These are phyloP conservation scores for Oryzias celebensis DNA, from an alignment of 2,113 vertebrate genomes.

Conservation along the genomic window DNA sequence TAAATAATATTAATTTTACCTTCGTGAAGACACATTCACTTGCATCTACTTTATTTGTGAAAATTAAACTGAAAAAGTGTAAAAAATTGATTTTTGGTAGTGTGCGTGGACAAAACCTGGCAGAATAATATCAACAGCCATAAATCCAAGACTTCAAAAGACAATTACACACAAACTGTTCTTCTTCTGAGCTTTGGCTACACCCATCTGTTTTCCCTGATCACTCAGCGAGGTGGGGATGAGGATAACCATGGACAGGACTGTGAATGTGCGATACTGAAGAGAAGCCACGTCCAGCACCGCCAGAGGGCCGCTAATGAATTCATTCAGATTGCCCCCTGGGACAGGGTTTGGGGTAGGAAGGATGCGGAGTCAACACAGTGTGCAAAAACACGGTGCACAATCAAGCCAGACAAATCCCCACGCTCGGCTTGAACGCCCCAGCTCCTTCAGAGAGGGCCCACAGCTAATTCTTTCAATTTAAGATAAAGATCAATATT, in stretches of 20 bases:
- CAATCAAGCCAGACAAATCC: slow-evolving; percentile 61
- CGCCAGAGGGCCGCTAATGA: slow-evolving; percentile 51
- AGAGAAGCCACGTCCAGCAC: slow-evolving; percentile 54
- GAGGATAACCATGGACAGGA: slow-evolving; percentile 19
- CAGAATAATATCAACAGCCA: no score
- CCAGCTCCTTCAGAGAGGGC: slow-evolving; percentile 50
- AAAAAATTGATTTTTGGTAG: no score
- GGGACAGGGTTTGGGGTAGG: slow-evolving; percentile 52
- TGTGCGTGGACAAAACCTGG: no score
- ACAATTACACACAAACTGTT: neutral
- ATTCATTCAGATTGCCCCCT: slow-evolving; percentile 56
- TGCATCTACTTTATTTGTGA: no score
- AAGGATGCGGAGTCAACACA: slow-evolving; percentile 35
- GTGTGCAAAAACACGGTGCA: neutral
- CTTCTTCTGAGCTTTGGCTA: neutral
- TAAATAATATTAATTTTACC: no score
- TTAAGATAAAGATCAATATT: slow-evolving; percentile 62
- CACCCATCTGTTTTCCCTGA: neutral
- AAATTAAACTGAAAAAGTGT: no score
- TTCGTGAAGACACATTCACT: no score
- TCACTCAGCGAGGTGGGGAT: slow-evolving; percentile 20
- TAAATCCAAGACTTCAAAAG: no score
- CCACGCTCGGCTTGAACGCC: neutral
- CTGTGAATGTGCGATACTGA: slow-evolving; percentile 47
- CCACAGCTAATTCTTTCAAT: slow-evolving; percentile 58